phyloP scores from a whole-genome alignment of 2,888 invertebrate species.

The Tiphia femorata region DNA sequence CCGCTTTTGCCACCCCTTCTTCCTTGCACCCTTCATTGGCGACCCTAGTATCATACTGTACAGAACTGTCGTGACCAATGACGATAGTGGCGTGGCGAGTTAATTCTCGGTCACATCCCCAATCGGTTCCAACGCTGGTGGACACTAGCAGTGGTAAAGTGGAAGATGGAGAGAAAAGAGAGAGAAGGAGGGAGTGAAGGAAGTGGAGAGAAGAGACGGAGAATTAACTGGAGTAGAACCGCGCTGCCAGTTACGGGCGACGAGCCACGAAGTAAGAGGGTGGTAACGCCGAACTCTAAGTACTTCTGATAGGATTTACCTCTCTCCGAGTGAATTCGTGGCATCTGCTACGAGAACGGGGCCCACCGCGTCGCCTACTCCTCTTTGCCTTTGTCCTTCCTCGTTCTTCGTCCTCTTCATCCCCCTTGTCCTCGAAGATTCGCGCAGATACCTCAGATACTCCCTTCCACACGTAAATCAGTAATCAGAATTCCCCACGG shows the following conservation, averaged over 20 bases:
- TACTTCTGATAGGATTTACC: constrained; percentile 64
- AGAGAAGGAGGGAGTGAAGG: constrained; percentile 21
- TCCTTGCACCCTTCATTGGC: constrained; percentile 1
- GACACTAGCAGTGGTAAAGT: constrained; percentile 12
- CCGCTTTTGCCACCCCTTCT: too few species aligned
- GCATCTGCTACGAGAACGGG: constrained; percentile 41
- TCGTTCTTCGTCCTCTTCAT: constrained; percentile 18
- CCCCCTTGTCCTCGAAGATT: too few species aligned
- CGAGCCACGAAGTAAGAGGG: constrained; percentile 45
- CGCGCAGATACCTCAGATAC: too few species aligned
- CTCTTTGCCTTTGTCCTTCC: background rate
- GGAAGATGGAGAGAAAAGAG: constrained; percentile 24
- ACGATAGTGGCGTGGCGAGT: constrained; percentile 6
- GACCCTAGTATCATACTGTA: background rate
- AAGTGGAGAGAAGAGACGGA: constrained; percentile 22
- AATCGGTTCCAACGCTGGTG: constrained; percentile 40
- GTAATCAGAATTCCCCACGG: constrained; percentile 61
- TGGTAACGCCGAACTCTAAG: constrained; percentile 59
- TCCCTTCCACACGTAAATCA: constrained; percentile 66
- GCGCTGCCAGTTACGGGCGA: constrained; percentile 50
- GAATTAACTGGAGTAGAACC: constrained; percentile 44
- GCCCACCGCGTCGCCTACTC: constrained; percentile 10
- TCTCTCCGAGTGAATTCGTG: constrained; percentile 39
- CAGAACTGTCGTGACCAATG: background rate
- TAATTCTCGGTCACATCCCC: constrained; percentile 39